These are phyloP conservation scores for Petrocephalus schoutedeni DNA, from an alignment of 2,797 vertebrate genomes.

Conservation along the genomic window DNA sequence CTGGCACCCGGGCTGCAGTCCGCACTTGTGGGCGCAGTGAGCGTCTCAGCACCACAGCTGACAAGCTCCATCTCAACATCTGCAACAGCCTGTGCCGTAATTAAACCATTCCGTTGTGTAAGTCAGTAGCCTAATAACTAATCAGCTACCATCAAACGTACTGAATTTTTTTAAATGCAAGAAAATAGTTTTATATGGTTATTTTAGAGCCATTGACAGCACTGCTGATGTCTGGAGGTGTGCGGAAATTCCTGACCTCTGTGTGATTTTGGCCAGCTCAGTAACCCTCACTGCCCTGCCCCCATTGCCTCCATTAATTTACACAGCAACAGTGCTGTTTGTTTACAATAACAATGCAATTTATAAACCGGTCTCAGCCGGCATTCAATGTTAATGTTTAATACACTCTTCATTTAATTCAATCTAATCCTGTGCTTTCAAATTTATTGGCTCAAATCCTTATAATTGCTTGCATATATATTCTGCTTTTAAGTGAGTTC, in stretches of 20 bases:
- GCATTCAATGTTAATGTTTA: not conserved
- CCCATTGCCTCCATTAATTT: not conserved
- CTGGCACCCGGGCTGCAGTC: not conserved
- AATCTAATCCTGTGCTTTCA: not conserved
- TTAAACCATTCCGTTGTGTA: not conserved
- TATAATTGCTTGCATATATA: not conserved
- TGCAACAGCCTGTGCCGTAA: not conserved
- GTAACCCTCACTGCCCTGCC: not conserved
- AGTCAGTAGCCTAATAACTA: not conserved
- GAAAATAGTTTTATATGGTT: not conserved
- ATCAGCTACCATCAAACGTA: not conserved
- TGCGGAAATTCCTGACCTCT: not conserved
- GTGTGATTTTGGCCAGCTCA: not conserved
- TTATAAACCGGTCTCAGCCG: not conserved
- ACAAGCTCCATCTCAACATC: not conserved
- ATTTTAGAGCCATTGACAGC: not conserved
- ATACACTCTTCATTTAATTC: not conserved
- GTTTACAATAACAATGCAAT: conserved; percentile 3
- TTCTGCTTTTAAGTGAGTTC: not conserved
- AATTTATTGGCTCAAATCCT: not conserved
- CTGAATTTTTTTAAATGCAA: not conserved
- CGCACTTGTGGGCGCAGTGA: not conserved
- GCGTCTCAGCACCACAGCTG: not conserved
- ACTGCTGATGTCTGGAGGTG: not conserved
- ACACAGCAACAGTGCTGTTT: not conserved